Base-by-base conservation (phyloP, 2,113 vertebrate species). In the Lepus americanus region DNA sequence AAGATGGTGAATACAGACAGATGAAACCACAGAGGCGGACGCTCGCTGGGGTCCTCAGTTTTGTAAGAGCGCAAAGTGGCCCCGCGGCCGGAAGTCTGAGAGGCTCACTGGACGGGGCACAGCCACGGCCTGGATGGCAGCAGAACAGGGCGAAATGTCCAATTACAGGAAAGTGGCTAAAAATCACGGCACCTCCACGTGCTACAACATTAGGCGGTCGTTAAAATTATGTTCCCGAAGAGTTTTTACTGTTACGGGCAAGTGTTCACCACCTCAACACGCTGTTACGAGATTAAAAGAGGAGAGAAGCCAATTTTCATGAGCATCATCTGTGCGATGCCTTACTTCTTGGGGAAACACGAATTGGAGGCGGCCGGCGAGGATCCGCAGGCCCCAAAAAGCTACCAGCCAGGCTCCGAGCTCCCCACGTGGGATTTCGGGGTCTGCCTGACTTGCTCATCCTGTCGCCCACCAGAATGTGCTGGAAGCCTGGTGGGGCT, bases 211-310 rank as follows among this genome's bases (percentile, higher is more conserved):
- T 74, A 95, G n/a, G 73, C 6, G 72, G 90, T 95, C 94, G 94
- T 96, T 97, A 97, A 95, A 97, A 95, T 90, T 66, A 96, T 51
- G 92, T 80, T 96, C 95, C 76, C 59, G 4, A 84, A 36, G 91
- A 94, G 81, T 90, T 94, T 90, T 97, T 96, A 94, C 85, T 78
- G 81, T 92, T 81, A 79, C 86, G 93, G 86, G 90, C 86, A 93
- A 93, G 83, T 5, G 81, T 61, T 92, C 36, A 25, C 33, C 79
- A 91, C 31, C 36, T 82, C 20, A 17, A 95, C 82, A 67, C 16
- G 85, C 93, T 16, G 1, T 78, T 96, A 88, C 85, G 77, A 82
- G 85, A 96, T 73, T 81, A 63, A 89, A 87, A 95, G 59, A 73
- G 49, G 63, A 64, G 89, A 76, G 84, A 64, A 81, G 83, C 51